Percentiles rank a stretch among this genome's conserved stretches.
These are phyloP conservation scores for Polypterus senegalus DNA, from an alignment of 2,113 vertebrate species.

Conservation along the genomic window DNA sequence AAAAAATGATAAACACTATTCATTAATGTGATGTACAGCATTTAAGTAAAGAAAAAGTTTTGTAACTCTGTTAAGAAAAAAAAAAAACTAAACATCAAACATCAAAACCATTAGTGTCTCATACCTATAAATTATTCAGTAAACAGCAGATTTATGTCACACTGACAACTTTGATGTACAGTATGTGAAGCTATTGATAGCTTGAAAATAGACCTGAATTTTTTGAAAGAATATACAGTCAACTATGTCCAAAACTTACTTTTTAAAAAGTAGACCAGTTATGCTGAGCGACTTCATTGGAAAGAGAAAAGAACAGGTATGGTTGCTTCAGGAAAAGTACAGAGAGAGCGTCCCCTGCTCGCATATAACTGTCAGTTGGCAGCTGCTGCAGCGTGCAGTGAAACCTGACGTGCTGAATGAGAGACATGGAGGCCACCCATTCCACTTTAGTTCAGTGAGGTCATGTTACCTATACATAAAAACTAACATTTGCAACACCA, in stretches of 20 bases:
- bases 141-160: no score
- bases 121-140: no score
- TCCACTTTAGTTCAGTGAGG: constrained; percentile 26
- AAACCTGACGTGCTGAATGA: constrained; percentile 46
- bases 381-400: constrained; percentile 49
- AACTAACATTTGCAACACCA: constrained; percentile 24
- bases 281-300: constrained; percentile 44
- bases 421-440: not conserved
- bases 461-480: constrained; percentile 50
- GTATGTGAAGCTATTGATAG: no score
- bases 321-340: constrained; percentile 25
- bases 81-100: no score
- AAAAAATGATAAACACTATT: no score
- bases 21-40: no score
- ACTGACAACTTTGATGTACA: no score
- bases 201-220: not conserved
- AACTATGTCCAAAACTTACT: constrained; percentile 38
- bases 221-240: not conserved
- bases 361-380: constrained; percentile 47
- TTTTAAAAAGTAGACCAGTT: constrained; percentile 43
- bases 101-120: no score
- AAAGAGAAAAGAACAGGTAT: constrained; percentile 36
- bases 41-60: no score
- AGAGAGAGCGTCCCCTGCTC: constrained; percentile 43
- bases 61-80: no score